Base-by-base conservation (phyloP, 2,888 invertebrate genomes). In the Drosophila kuntzei region DNA sequence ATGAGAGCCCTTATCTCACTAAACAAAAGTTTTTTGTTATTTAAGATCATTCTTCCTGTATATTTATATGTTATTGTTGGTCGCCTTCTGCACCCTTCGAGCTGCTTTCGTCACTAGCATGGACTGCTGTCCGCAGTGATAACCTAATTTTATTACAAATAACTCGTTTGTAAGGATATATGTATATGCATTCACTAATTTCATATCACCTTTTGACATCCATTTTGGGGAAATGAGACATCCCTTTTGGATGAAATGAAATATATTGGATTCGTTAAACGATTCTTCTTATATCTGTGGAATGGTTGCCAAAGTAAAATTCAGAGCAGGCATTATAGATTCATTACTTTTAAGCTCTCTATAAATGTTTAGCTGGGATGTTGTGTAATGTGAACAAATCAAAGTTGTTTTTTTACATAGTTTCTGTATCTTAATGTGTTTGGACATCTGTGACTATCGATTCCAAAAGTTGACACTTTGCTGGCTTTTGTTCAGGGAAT, bases 391-490 rank as follows among this genome's bases (percentile, higher is more conserved):
- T 43, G 54, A 18, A 22, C 36, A 14, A 25, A 25, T 18, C 34
- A 36, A 50, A n/a, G 36, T 25, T 57, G 46, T 46, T 9, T n/a
- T n/a, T 27, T 46, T 16, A 9, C 9, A 58, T 27, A 41, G 16
- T 58, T 39, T 12, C n/a, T 47, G 16, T 32, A 44, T 37, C 25
- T 43, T 12, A 32, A 49, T 12, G 39, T 64, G 67, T 60, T 62
- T 47, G 64, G 66, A 51, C 78, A 78, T 76, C 71, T 71, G 44
- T 62, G 71, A 68, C 83, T 76, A 83, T 81, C 81, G 80, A 84
- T 81, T 81, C 59, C 61, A 58, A 76, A 73, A 71, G 79, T 73
- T 81, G 81, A 80, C 81, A 81, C 84, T 83, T 83, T 81, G 71
- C 64, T 68, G 63, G 68, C 73, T 73, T 78, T 73, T 78, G 72